Evolutionary conservation across 23 tunicate genomes (phyloP).

Genomic region (Oikopleura dioica): DNA sequence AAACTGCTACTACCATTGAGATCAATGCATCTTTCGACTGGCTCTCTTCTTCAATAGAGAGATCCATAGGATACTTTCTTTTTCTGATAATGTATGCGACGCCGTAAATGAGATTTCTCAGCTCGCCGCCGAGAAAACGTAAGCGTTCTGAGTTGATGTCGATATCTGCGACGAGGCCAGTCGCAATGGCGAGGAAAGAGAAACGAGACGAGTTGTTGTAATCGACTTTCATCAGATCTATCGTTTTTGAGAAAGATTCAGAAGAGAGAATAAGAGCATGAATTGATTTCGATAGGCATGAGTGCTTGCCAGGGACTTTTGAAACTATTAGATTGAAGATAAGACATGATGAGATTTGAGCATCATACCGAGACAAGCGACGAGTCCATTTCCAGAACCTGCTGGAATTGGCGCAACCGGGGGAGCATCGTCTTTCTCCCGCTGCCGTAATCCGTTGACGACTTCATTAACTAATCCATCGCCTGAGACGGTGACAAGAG

Average conservation of each 20-base stretch:
- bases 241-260: not conserved
- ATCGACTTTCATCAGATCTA: not conserved
- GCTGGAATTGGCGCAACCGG: not conserved
- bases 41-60: no score
- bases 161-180: constrained; percentile 67
- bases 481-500: not conserved
- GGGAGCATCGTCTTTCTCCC: not conserved
- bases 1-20: not conserved
- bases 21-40: no score
- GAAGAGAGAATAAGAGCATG: not conserved
- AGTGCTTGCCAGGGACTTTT: not conserved
- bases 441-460: not conserved
- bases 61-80: constrained; percentile 24
- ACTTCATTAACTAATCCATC: not conserved
- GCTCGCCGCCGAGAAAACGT: constrained; percentile 28
- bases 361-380: not conserved
- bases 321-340: not conserved
- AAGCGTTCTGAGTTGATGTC: constrained; percentile 64
- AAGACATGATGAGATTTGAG: not conserved
- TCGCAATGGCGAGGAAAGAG: constrained; percentile 19
- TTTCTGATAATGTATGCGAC: constrained; percentile 23
- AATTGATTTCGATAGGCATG: not conserved
- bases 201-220: not conserved
- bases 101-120: constrained; percentile 30
- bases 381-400: not conserved